Evolutionary conservation across 53 echinoderm and acorn worm genomes (phyloP), one percentile per base, ranked within the genome.

Genomic region (Crossaster papposus): DNA sequence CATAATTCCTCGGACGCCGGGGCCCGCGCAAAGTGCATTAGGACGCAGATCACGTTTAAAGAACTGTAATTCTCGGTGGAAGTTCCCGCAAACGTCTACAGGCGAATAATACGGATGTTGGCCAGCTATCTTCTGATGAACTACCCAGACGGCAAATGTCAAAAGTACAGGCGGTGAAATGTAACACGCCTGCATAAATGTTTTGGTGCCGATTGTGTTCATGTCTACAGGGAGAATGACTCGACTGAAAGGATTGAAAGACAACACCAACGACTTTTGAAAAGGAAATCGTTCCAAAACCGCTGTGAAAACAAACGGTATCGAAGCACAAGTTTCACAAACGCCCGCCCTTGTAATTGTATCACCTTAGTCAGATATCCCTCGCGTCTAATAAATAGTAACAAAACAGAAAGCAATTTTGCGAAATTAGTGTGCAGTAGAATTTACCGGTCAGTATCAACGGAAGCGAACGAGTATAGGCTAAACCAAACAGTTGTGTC

Each of bases 61-160:
- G 35, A 33, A 44, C 44, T 64, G 4, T 5, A 64, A 29, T 64
- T 64, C 31, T 26, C 80, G 29, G 17, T 58, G 44, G 8, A 74
- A 36, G 35, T 50, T 52, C 34, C 28, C 31, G 74, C 4, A 15
- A n/a, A 64, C 15, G 54, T 20, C 38, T 23, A 33, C 70, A 34
- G 15, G 36, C n/a, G 30, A 65, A 36, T n/a, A n/a, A n/a, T n/a
- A n/a, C 83, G 34, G 70, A 70, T 29, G 68, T 70, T 24, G 30
- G 83, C 44, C 31, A 44, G 38, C 54, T 64, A 70, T 83, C 30
- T 36, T 29, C 83, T 83, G 70, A 83, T 83, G 64, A 37, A 37
- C 65, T 50, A 34, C 75, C 23, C 44, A 28, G 23, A 83, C 35
- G 63, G 23, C 30, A 33, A 81, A 34, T 28, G 68, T 81, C 81